Evolutionary conservation across 2,797 vertebrate species (phyloP).

Genomic region (Hozukius guyotensis): DNA sequence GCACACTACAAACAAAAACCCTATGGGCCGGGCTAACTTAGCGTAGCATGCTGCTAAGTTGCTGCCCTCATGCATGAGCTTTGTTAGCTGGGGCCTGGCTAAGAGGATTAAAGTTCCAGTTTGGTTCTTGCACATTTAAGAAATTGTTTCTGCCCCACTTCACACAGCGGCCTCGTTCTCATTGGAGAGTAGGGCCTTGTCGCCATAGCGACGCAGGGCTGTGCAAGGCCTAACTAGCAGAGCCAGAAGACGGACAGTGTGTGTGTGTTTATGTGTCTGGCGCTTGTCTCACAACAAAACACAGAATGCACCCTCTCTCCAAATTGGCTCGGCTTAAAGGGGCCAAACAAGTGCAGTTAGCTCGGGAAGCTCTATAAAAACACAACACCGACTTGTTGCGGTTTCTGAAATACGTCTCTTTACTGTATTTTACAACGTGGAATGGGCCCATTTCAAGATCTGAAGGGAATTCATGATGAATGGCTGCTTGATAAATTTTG

Average conservation of each 20-base stretch:
- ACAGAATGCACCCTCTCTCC: constrained; percentile 44
- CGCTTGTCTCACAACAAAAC: constrained; percentile 58
- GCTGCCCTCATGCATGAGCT: constrained; percentile 73
- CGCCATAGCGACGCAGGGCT: constrained; percentile 71
- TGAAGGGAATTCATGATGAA: constrained; percentile 15
- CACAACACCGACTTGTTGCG: constrained; percentile 11
- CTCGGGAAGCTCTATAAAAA: constrained; percentile 27
- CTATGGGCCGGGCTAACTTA: constrained; percentile 60
- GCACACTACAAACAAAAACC: constrained; percentile 58
- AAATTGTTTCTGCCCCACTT: constrained; percentile 88
- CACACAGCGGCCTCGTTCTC: constrained; percentile 75
- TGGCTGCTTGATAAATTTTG: constrained; percentile 19
- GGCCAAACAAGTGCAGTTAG: constrained; percentile 36
- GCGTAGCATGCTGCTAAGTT: constrained; percentile 74
- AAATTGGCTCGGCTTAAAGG: constrained; percentile 54
- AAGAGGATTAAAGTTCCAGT: constrained; percentile 88
- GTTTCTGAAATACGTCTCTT: constrained; percentile 28
- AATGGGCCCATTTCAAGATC: constrained; percentile 8
- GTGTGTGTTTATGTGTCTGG: constrained; percentile 48
- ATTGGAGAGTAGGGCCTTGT: constrained; percentile 66
- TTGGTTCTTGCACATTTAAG: constrained; percentile 85
- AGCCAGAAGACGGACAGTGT: constrained; percentile 55
- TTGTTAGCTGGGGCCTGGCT: constrained; percentile 78
- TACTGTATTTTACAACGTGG: constrained; percentile 11
- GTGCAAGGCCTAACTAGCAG: constrained; percentile 64